These are phyloP conservation scores for Pangasius mekongensis DNA, from an alignment of 2,797 vertebrate species.

Conservation along the genomic window DNA sequence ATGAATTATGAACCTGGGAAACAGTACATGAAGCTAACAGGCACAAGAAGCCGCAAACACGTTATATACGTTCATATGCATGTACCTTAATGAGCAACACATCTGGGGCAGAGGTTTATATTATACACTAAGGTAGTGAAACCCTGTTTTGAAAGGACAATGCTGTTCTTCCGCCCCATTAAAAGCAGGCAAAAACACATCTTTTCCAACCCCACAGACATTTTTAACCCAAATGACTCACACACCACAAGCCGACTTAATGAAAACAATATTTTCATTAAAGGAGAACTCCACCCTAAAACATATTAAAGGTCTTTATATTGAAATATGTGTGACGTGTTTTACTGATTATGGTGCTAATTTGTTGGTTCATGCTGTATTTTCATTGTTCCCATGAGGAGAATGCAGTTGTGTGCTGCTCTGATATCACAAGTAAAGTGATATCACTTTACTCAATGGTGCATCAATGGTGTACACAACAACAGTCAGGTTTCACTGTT, in stretches of 20 bases:
- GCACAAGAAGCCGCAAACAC: not conserved
- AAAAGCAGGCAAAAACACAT: not conserved
- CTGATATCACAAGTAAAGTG: not conserved
- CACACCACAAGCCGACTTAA: not conserved
- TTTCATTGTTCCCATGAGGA: not conserved
- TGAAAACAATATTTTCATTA: not conserved
- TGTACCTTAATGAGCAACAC: not conserved
- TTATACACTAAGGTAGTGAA: not conserved
- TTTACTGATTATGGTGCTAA: not conserved
- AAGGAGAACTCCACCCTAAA: not conserved
- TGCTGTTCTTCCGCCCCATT: not conserved
- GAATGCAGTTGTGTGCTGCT: not conserved
- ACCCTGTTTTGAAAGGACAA: not conserved
- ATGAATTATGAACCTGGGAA: not conserved
- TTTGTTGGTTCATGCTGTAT: not conserved
- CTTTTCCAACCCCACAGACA: not conserved
- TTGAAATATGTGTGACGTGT: not conserved
- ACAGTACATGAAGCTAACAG: not conserved
- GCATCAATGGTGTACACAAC: not conserved
- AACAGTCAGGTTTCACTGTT: not conserved
- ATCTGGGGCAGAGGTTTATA: not conserved
- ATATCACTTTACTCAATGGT: not conserved
- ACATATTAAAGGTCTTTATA: not conserved
- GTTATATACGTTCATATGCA: not conserved
- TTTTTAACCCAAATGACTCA: not conserved